These are phyloP conservation scores for Leptothorax acervorum DNA, from an alignment of 2,888 invertebrate genomes.

Conservation along the genomic window DNA sequence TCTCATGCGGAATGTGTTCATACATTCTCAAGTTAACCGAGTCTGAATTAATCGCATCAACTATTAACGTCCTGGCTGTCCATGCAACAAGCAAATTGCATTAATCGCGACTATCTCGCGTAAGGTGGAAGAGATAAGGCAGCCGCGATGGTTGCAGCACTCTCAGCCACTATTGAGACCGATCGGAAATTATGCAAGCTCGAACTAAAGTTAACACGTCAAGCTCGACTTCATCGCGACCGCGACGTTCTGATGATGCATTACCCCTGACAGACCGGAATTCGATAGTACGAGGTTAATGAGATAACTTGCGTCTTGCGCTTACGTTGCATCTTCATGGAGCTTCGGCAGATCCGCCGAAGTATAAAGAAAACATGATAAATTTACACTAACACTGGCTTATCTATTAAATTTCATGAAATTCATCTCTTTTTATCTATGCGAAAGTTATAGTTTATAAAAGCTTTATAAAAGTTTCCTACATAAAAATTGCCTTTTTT, in stretches of 20 bases:
- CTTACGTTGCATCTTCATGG: slow-evolving; percentile 18
- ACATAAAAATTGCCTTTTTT: not conserved
- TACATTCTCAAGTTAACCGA: slow-evolving; percentile 55
- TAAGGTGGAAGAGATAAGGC: slow-evolving; percentile 43
- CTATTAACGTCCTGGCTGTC: slow-evolving; percentile 62
- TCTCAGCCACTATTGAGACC: slow-evolving; percentile 10
- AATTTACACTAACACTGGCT: not conserved
- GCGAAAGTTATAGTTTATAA: not conserved
- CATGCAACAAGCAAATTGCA: slow-evolving; percentile 54
- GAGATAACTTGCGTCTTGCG: slow-evolving; percentile 41
- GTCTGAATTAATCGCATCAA: slow-evolving; percentile 65
- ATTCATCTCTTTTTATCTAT: not conserved
- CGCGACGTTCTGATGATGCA: slow-evolving; percentile 48
- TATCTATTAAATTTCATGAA: not conserved
- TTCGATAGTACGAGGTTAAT: slow-evolving; percentile 49
- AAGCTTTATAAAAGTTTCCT: not conserved
- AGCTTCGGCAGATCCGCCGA: not conserved
- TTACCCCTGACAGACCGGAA: slow-evolving; percentile 42
- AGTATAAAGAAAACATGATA: not conserved
- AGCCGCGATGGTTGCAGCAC: not conserved
- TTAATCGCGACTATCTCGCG: slow-evolving; percentile 44
- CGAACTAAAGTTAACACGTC: slow-evolving; percentile 51
- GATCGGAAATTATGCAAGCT: slow-evolving; percentile 52
- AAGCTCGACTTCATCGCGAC: slow-evolving; percentile 34
- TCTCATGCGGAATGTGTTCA: not conserved